Base-by-base conservation (phyloP, 2,888 invertebrate genomes). In the Vesta saturnalis region DNA sequence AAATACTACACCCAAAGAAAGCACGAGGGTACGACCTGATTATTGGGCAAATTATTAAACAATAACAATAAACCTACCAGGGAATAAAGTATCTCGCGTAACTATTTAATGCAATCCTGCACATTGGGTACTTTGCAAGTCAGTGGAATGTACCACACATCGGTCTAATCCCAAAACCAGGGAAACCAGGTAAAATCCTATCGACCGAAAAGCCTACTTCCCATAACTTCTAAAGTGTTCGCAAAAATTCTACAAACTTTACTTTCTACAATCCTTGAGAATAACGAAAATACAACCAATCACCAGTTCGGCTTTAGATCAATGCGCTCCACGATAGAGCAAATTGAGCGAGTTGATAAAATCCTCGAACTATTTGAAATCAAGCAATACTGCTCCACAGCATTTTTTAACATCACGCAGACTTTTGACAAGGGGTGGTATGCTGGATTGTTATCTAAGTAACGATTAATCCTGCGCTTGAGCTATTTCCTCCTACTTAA, bases 101-200 rank as follows among this genome's bases (percentile, higher is more conserved):
- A 4, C 49, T 61, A 5, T 61, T 18, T 21, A 63, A 56, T 46
- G 55, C 63, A n/a, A 63, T 55, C 12, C 19, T 62, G 35, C 54
- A 46, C 54, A 55, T 43, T 1, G 43, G 21, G 12, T 43, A 56
- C 22, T 62, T 46, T 22, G 35, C 60, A 16, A 49, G 21, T 16
- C 54, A 63, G 21, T 56, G 63, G 56, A 63, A 56, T 14, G 55
- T 63, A 15, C 21, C 46, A 14, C n/a, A 63, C 55, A 22, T 63
- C 4, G 43, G 55, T 16, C 18, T 55, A 18, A 56, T 56, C 1
- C 63, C 15, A 14, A 63, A 63, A 22, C 39, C 63, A 56, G 56
- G 46, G 5, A 56, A 63, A 46, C 47, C 56, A 56, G 3, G 6
- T 19, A 23, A 47, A 3, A 8, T 19, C 23, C n/a, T 60, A 46